Conservation (phyloP, 2,888 invertebrate genomes). For the Bombyx huttoni region DNA sequence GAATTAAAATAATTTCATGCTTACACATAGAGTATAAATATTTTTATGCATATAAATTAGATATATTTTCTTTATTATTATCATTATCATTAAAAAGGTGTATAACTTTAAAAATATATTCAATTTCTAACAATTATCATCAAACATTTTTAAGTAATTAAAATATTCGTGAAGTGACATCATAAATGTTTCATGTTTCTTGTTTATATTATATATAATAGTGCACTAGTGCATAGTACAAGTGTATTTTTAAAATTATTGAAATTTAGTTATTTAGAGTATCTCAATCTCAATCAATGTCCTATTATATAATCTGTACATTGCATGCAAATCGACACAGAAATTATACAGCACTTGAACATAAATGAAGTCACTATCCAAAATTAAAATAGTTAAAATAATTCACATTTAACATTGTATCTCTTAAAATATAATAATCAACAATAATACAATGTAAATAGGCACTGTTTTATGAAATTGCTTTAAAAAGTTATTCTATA, state of each 20-base stretch:
- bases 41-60: not conserved
- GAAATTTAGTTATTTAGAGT: not conserved
- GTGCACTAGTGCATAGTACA: no score
- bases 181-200: not conserved
- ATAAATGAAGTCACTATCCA: not conserved
- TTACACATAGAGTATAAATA: not conserved
- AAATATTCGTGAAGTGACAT: not conserved
- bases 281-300: not conserved
- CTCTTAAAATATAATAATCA: not conserved
- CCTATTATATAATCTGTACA: not conserved
- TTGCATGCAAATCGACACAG: not conserved
- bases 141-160: not conserved
- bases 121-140: not conserved
- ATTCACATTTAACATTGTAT: not conserved
- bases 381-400: not conserved
- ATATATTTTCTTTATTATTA: not conserved
- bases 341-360: no score
- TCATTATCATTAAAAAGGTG: not conserved
- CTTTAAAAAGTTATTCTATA: not conserved
- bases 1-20: not conserved
- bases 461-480: not conserved
- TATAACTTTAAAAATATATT: not conserved
- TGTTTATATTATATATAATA: no score
- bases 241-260: no score
- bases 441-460: not conserved